Evolutionary conservation across 1,140 invertebrate species (phyloP).

Genomic region (Drosophila neocordata): DNA sequence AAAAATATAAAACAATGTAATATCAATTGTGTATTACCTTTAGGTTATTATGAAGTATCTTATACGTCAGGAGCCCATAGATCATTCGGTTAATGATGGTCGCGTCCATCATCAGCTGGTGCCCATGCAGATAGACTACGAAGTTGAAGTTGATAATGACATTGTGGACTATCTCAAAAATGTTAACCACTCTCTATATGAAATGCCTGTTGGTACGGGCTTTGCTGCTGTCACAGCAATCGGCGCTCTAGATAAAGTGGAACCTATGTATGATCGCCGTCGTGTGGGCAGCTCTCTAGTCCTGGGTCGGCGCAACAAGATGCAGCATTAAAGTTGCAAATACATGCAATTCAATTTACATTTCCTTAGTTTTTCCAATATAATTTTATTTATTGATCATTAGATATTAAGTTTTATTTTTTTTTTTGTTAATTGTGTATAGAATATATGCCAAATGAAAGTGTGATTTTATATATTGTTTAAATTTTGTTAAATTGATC

Average conservation of each 20-base stretch:
- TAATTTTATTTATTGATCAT: conserved; percentile 1
- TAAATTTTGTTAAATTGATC: conserved; percentile 1
- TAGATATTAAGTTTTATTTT: background rate
- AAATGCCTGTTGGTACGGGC: conserved; percentile 71
- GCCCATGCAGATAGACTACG: conserved; percentile 89
- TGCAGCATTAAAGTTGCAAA: conserved; percentile 56
- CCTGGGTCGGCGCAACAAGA: conserved; percentile 69
- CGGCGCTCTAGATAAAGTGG: conserved; percentile 72
- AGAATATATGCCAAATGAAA: background rate
- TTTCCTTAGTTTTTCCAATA: conserved; percentile 1
- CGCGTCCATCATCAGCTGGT: conserved; percentile 97
- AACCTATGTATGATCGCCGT: conserved; percentile 82
- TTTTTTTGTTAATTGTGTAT: conserved; percentile 1
- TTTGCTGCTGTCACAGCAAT: conserved; percentile 84
- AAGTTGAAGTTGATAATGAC: conserved; percentile 52
- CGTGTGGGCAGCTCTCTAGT: conserved; percentile 83
- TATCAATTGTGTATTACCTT: background rate
- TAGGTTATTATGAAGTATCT: conserved; percentile 89
- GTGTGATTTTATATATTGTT: conserved; percentile 5
- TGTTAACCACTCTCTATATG: conserved; percentile 82
- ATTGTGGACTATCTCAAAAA: conserved; percentile 63
- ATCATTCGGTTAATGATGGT: conserved; percentile 90
- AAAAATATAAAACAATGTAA: background rate
- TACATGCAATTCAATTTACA: background rate
- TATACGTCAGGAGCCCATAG: conserved; percentile 88